Evolutionary conservation across 2,113 vertebrate genomes (phyloP).

Genomic region (Syrmaticus mikado): DNA sequence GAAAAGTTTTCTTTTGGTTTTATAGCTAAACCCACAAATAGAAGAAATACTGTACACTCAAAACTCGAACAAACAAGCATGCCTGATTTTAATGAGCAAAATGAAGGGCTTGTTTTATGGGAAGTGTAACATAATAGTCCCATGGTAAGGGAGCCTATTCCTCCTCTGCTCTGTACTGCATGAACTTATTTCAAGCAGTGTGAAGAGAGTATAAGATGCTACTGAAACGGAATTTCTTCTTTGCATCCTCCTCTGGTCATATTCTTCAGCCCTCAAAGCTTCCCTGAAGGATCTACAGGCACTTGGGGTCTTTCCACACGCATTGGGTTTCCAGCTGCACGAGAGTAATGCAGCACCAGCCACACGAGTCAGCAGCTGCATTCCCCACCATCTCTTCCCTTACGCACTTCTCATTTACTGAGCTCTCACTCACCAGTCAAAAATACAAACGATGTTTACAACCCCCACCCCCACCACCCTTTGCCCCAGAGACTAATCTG

Average conservation of each 20-base stretch:
- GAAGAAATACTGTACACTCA: conserved; percentile 46
- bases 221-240: neutral
- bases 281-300: neutral
- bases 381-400: neutral
- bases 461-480: neutral
- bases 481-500: neutral
- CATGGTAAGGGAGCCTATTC: conserved; percentile 13
- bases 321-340: fast-evolving
- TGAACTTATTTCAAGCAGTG: neutral
- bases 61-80: conserved; percentile 53
- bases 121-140: conserved; percentile 51
- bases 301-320: neutral
- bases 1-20: conserved; percentile 39
- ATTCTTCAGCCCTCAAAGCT: neutral
- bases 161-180: neutral
- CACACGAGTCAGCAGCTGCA: neutral
- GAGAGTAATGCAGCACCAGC: neutral
- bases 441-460: neutral
- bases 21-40: conserved; percentile 63
- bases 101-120: conserved; percentile 49
- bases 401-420: neutral
- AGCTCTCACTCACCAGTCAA: neutral
- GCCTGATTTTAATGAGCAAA: conserved; percentile 61
- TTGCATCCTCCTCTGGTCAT: neutral
- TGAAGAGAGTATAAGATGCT: neutral